These are phyloP conservation scores for Heliconius ismenius DNA, from an alignment of 2,888 invertebrate species.

Conservation along the genomic window DNA sequence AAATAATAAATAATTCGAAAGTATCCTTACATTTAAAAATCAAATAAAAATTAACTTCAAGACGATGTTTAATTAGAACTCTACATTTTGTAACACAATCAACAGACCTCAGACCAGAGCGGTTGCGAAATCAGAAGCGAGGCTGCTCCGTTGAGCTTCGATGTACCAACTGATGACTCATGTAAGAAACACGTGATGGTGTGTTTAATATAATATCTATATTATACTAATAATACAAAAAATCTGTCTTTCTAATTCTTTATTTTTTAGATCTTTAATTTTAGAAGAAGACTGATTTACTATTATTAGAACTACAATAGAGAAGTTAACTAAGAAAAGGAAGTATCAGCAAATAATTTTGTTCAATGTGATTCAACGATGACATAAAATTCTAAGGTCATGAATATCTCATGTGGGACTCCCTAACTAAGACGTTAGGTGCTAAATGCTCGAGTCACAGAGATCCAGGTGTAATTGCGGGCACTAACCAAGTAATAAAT, in stretches of 20 bases:
- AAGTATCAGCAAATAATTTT: not conserved
- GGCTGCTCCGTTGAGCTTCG: not conserved
- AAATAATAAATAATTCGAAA: not conserved
- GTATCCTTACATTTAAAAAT: not conserved
- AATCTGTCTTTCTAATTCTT: no score
- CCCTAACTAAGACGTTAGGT: not conserved
- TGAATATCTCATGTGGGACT: not conserved
- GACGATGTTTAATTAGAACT: conserved; percentile 8
- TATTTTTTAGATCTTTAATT: no score
- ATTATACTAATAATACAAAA: not conserved
- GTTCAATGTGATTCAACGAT: not conserved
- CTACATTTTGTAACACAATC: conserved; percentile 13
- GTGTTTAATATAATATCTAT: not conserved
- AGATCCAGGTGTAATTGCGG: not conserved
- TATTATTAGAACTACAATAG: not conserved
- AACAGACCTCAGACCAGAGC: not conserved
- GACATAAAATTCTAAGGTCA: no score
- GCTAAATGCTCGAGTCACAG: not conserved
- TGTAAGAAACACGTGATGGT: not conserved
- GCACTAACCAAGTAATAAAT: not conserved
- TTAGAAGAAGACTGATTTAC: no score
- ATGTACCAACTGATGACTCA: conserved; percentile 17
- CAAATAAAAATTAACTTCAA: not conserved
- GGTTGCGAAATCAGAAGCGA: conserved; percentile 8
- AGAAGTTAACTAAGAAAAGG: not conserved